Base-by-base conservation (phyloP, 2,113 vertebrate genomes). In the Peromyscus polionotus region DNA sequence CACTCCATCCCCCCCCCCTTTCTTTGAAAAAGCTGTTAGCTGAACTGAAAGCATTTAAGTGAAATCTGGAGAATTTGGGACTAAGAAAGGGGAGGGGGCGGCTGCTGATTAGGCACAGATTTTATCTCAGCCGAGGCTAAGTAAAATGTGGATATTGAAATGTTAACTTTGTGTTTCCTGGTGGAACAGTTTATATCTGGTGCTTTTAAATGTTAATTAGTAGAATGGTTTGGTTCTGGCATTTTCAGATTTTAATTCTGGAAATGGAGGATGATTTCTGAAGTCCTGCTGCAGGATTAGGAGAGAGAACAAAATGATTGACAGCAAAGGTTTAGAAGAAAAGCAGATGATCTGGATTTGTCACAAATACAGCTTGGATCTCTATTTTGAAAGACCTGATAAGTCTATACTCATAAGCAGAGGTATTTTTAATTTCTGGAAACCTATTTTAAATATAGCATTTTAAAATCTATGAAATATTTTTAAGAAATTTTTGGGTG, bases 161-260 rank as follows among this genome's bases (percentile, higher is more conserved):
- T 85, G 81, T 85, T 85, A 85, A 31, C 16, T 84, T 84, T 45
- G n/a, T 65, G 59, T 85, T 85, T 85, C 14, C 26, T 45, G 81
- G 59, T 65, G 14, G 81, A 65, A 31, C 26, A 22, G n/a, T 45
- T 85, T 65, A 42, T 85, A 85, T 65, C 81, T 42, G 24, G 81
- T 42, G 59, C 14, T 42, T 85, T 65, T 65, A 85, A 85, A 85
- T 65, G 81, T 85, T 85, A 85, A 85, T 31, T 65, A 85, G 59
- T 19, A 65, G 59, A 85, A 31, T 85, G 59, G 59, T 31, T 65
- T 65, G 7, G 59, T 65, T 42, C 59, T 85, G 81, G 59, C 81
- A 85, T 85, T 85, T 85, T 85, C 7, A 85, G 16, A 85, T 63
- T 85, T 65, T 65, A 85, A 31, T 45, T 61, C 81, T 85, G 81